Percentiles rank a stretch among this genome's conserved stretches.
These are phyloP conservation scores for Galemys pyrenaicus DNA, from an alignment of 2,113 vertebrate genomes.

Conservation along the genomic window DNA sequence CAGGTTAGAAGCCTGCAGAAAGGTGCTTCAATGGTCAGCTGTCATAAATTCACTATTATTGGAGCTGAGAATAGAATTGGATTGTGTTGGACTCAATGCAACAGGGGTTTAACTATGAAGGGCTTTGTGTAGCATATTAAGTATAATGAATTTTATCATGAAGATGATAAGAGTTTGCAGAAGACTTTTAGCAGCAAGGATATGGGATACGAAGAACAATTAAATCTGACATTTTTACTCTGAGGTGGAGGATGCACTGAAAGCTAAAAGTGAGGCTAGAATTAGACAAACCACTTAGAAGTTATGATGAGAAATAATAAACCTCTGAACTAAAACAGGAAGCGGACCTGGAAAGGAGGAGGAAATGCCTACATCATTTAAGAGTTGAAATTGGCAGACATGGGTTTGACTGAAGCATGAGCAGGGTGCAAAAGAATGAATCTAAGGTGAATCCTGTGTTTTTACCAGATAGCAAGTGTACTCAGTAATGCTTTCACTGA, in stretches of 20 bases:
- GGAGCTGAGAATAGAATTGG: background rate
- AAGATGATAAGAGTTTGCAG: background rate
- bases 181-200: background rate
- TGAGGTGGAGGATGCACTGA: background rate
- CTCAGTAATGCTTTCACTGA: background rate
- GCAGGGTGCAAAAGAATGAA: background rate
- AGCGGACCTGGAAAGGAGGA: background rate
- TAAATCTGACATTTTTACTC: background rate
- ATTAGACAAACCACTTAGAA: background rate
- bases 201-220: background rate
- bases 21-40: background rate
- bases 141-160: background rate
- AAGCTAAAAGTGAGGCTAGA: background rate
- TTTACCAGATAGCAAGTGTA: background rate
- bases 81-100: background rate
- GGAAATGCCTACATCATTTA: background rate
- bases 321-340: background rate
- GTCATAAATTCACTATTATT: background rate
- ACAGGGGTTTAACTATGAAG: background rate
- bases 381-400: background rate
- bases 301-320: background rate
- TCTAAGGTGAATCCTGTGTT: background rate
- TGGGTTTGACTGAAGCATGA: background rate
- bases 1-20: background rate
- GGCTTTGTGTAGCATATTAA: background rate